Evolutionary conservation across 2,888 invertebrate species (phyloP), one percentile per base, ranked within the genome.

Genomic region (Cerceris rybyensis): DNA sequence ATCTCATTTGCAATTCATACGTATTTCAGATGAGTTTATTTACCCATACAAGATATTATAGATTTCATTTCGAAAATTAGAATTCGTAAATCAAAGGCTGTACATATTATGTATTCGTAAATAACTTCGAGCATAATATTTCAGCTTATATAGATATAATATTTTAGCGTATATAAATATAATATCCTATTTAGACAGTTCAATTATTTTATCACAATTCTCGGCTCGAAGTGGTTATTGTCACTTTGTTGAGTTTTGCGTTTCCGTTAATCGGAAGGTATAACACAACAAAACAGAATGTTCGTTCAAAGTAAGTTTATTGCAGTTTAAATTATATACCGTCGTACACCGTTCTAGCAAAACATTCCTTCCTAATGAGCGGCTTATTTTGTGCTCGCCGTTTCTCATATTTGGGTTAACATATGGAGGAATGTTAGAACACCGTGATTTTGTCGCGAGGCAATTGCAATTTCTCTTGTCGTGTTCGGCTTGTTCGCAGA

Each of bases 301-400:
- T 67, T 28, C 28, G 76, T 46, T 63, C 66, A 67, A 76, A 70
- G 77, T 64, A 64, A 76, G 76, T 85, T 85, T 83, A 81, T 78
- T 74, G 79, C 77, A 43, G 75, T 57, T 85, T 57, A 78, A 78
- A 83, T 85, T 81, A 85, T 82, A 86, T 73, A 80, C 72, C 78
- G 70, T 61, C 61, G 73, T 66, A 59, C 75, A 74, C 83, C 78
- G 77, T 73, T 70, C 54, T 74, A 77, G 82, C 78, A 54, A 75
- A 72, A 79, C 87, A 90, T 91, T 91, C 89, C 85, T 88, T 86
- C 88, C 86, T 91, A 91, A 91, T 89, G 87, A 89, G 87, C 84
- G 85, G 64, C 80, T 83, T 77, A 82, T 85, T 87, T 82, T 84
- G 70, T 78, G 83, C 83, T 83, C 82, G 87, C 78, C 68, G 70